phyloP scores from a whole-genome alignment of 2,888 invertebrate genomes.

The Axea sp. region DNA sequence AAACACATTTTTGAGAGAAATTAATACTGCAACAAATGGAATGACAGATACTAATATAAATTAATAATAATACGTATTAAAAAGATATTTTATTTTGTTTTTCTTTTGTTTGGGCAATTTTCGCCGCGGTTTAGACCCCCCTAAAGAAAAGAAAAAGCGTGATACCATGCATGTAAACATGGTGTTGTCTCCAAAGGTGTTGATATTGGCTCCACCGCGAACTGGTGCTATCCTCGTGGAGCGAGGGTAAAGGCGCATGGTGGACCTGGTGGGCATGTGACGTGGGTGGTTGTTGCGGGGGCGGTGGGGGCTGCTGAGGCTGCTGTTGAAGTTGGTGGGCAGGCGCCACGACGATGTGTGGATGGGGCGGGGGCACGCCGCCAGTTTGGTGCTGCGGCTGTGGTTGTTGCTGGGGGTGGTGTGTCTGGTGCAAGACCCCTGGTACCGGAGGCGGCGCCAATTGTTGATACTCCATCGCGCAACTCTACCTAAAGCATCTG shows the following conservation, averaged over 20 bases:
- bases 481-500: conserved; percentile 71
- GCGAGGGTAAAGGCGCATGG: conserved; percentile 83
- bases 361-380: conserved; percentile 71
- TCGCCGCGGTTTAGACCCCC: too few relatives aligned
- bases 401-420: conserved; percentile 71
- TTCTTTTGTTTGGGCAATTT: too few relatives aligned
- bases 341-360: too few relatives aligned
- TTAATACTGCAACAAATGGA: too few relatives aligned
- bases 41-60: too few relatives aligned
- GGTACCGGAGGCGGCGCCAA: conserved; percentile 80
- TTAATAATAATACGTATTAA: too few relatives aligned
- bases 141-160: too few relatives aligned
- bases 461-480: conserved; percentile 80
- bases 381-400: conserved; percentile 51
- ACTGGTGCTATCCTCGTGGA: conserved; percentile 82
- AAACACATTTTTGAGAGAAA: too few relatives aligned
- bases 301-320: too few relatives aligned
- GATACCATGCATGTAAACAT: conserved; percentile 89
- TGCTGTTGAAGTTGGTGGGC: too few relatives aligned
- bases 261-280: conserved; percentile 84
- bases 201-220: conserved; percentile 86
- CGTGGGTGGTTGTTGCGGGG: too few relatives aligned
- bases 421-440: conserved; percentile 77
- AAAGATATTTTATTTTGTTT: too few relatives aligned
- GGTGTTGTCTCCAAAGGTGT: conserved; percentile 88